Evolutionary conservation across 2,888 invertebrate species (phyloP).

Genomic region (Sinopyrophorus schimmeli): DNA sequence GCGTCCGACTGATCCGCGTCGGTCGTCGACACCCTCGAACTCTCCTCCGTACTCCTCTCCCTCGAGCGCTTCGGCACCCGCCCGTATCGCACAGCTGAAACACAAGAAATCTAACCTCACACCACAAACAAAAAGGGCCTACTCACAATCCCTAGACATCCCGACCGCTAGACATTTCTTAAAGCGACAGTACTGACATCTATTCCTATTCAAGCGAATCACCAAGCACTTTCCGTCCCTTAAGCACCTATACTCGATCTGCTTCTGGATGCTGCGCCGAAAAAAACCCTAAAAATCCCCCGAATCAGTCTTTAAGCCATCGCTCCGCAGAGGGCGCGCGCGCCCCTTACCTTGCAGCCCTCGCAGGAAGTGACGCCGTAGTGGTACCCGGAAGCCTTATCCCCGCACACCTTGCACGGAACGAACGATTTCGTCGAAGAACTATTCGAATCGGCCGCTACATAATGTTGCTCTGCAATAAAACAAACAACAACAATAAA

Average conservation of each 20-base stretch:
- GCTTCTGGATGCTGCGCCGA: slow-evolving; percentile 93
- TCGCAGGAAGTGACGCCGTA: slow-evolving; percentile 98
- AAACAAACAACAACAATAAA: no score
- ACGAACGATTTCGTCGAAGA: slow-evolving; percentile 84
- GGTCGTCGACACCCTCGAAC: slow-evolving; percentile 56
- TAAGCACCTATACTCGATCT: slow-evolving; percentile 93
- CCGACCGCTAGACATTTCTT: slow-evolving; percentile 96
- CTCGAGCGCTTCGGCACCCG: slow-evolving; percentile 92
- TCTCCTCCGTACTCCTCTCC: slow-evolving; percentile 67
- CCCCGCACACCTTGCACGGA: slow-evolving; percentile 96
- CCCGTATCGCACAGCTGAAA: slow-evolving; percentile 91
- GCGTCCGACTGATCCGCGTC: slow-evolving; percentile 53
- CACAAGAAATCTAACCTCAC: slow-evolving; percentile 30
- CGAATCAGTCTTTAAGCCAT: background rate
- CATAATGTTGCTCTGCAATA: slow-evolving; percentile 72
- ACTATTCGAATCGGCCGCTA: slow-evolving; percentile 78
- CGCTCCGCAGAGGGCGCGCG: background rate
- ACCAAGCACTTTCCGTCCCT: slow-evolving; percentile 93
- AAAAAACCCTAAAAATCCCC: slow-evolving; percentile 80
- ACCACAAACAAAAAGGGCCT: background rate
- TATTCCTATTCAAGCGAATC: slow-evolving; percentile 89
- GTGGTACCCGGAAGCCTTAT: slow-evolving; percentile 94
- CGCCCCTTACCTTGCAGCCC: slow-evolving; percentile 87
- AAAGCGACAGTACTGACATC: slow-evolving; percentile 95
- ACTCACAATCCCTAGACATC: slow-evolving; percentile 97